Base-by-base conservation (phyloP, 64 coral and sea anemone genomes). In the Montipora cactus region DNA sequence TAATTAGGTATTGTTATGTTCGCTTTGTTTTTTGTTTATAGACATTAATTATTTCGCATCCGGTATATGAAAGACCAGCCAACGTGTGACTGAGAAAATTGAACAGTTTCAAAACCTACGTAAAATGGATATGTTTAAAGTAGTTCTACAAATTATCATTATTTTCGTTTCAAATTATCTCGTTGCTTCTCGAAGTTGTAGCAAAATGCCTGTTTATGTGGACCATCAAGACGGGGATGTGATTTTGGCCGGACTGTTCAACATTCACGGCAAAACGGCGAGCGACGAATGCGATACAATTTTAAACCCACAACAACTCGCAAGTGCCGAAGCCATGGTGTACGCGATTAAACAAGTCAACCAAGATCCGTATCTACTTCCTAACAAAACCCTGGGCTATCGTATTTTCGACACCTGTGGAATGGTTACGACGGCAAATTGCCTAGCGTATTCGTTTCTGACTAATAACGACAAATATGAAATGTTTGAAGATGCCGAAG, bases 341-440 rank as follows among this genome's bases (percentile, higher is more conserved):
- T 95, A 79, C 58, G 93, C 93, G 10, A 95, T 95, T 15, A 75
- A 91, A 9, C 52, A 78, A 1, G 73, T 95, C 8, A 91, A 95
- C 76, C 76, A 69, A 2, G 62, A 79, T 52, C 13, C 62, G 55
- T 44, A 4, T 12, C 48, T 95, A 25, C 74, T 95, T 13, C 88
- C 88, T 44, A 86, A 87, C 3, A 78, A 80, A 15, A 95, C 72
- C 8, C 64, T 95, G 16, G 93, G 93, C 4, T 95, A 85, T 87
- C 80, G 85, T 23, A 95, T 95, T 23, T 22, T 59, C 14, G 93
- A 95, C 80, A 85, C 75, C 47, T 95, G 93, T 86, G 89, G 85
- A 49, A 86, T 47, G 47, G 79, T 79, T 19, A 75, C 67, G 11
- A 21, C 75, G 11, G 93, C 88, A 7, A 83, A 85, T 28, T 18